phyloP scores from a whole-genome alignment of 2,888 invertebrate genomes.

The Sisyra nigra region DNA sequence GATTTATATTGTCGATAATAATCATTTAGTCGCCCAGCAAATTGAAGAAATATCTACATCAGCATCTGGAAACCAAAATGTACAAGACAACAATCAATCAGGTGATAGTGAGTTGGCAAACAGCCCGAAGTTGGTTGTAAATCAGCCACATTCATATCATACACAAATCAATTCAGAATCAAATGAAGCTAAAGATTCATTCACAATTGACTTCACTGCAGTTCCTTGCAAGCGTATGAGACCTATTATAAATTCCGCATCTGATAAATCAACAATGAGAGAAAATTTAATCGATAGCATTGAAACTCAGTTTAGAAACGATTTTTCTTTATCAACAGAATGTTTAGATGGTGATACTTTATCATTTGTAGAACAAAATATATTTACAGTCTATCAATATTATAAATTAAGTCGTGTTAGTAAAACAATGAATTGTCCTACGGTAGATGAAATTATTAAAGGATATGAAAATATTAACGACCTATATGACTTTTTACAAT shows the following conservation, averaged over 20 bases:
- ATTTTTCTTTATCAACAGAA: too few species aligned
- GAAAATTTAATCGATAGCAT: too few species aligned
- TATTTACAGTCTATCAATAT: constrained; percentile 18
- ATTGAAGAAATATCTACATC: constrained; percentile 11
- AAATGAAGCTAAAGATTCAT: too few species aligned
- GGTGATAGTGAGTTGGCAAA: constrained; percentile 34
- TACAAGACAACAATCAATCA: constrained; percentile 27
- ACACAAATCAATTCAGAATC: constrained; percentile 26
- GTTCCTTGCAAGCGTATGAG: too few species aligned
- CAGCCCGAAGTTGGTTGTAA: constrained; percentile 31
- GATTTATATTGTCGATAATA: constrained; percentile 35
- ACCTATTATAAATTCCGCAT: too few species aligned
- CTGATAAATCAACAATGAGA: too few species aligned
- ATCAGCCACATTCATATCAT: constrained; percentile 33
- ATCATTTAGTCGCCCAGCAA: constrained; percentile 15
- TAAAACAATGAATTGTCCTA: constrained; percentile 20
- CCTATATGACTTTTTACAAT: constrained; percentile 16
- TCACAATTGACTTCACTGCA: too few species aligned
- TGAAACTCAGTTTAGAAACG: too few species aligned
- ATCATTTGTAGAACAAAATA: constrained; percentile 11
- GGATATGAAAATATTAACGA: constrained; percentile 14
- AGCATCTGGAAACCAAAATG: constrained; percentile 10
- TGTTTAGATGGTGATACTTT: too few species aligned
- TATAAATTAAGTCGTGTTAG: constrained; percentile 24
- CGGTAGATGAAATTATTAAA: constrained; percentile 17